Conservation (phyloP, 2,888 invertebrate genomes). For the Syrista parreyssii region DNA sequence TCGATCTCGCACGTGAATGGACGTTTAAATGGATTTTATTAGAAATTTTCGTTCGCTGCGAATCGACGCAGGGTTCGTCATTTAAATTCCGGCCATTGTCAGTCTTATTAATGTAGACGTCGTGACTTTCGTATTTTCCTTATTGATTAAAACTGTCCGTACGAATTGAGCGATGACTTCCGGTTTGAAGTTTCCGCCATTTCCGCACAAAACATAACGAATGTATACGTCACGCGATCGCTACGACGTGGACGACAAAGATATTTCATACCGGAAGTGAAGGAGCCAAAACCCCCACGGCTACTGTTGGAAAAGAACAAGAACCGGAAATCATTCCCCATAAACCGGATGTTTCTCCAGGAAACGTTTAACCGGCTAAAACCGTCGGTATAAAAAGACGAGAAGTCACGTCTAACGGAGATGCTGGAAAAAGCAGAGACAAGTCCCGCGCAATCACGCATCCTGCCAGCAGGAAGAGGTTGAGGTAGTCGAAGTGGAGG, state of each 20-base stretch:
- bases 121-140: neutral
- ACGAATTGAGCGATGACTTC: neutral
- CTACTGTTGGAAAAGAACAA: neutral
- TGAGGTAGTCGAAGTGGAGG: neutral
- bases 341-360: neutral
- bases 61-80: neutral
- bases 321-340: neutral
- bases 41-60: neutral
- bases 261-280: constrained; percentile 16
- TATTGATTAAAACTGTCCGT: neutral
- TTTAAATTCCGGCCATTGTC: neutral
- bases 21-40: neutral
- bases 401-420: neutral
- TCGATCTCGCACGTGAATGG: neutral
- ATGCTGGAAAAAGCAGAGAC: neutral
- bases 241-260: constrained; percentile 18
- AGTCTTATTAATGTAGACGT: neutral
- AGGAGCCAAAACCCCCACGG: neutral
- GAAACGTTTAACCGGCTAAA: constrained; percentile 1
- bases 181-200: neutral
- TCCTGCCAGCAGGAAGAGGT: neutral
- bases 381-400: neutral
- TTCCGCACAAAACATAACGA: neutral
- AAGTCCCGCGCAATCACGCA: neutral
- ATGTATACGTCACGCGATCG: neutral